Evolutionary conservation across 2,797 vertebrate genomes (phyloP), one percentile per base, ranked within the genome.

Genomic region (Dromococcyx pavoninus): DNA sequence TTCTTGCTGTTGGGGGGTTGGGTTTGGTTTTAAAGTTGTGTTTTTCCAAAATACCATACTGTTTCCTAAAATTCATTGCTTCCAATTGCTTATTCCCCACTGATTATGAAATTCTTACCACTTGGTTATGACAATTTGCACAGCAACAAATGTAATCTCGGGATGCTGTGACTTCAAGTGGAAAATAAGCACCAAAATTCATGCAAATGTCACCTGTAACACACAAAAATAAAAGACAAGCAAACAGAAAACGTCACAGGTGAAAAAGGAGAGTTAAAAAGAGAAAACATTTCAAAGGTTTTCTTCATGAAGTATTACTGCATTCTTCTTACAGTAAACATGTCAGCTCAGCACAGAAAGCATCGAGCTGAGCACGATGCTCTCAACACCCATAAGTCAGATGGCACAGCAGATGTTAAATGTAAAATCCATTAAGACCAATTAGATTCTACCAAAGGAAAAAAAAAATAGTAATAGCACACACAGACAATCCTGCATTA

Each of bases 401-500:
- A 94, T 18, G 93, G 66, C 24, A 10, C 67, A 95, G 53, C 78
- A 70, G 74, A 96, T 93, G 95, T 86, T 94, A 96, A 96, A 88
- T 86, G 80, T 78, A 93, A 95, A 94, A 93, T 91, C 86, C 92
- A 94, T 93, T 95, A 95, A 95, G 90, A 95, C 64, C 93, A 95
- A 96, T 95, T 92, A 95, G 77, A 89, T 75, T 94, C 75, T 69
- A 71, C 46, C 79, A 64, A 84, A 84, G 44, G 77, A 91, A 91
- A 81, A 77, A 91, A 91, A 81, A 73, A 43, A 37, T 2, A 91
- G 48, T 73, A 89, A 75, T 30, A 91, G 78, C 61, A 91, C 7
- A 12, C 82, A 91, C 24, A 86, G 53, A 22, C 65, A 88, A 46
- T 88, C 62, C 57, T 76, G 71, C n/a, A 41, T 39, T 88, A 78